Percentiles rank a stretch among this genome's conserved stretches.
phyloP scores from a whole-genome alignment of 2,888 invertebrate species.

The Helleia helle region DNA sequence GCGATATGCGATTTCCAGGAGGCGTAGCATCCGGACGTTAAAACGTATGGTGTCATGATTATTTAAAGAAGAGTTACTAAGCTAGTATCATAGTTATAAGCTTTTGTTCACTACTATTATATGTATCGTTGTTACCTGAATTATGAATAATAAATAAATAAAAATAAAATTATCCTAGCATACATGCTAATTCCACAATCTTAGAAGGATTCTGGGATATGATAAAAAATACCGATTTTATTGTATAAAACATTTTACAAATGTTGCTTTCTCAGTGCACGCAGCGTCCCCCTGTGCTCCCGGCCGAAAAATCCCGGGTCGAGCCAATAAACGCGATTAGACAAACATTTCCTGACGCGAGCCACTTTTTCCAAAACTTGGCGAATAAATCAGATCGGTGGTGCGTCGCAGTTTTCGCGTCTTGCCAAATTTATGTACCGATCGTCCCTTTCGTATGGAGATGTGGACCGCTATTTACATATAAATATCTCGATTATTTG shows the following conservation, averaged over 20 bases:
- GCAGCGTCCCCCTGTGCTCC: constrained; percentile 36
- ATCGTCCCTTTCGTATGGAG: constrained; percentile 74
- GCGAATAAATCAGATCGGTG: constrained; percentile 69
- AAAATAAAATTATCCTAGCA: too few species aligned
- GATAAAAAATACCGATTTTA: background rate
- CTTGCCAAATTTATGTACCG: constrained; percentile 74
- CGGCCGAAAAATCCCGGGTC: constrained; percentile 54
- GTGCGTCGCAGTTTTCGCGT: constrained; percentile 71
- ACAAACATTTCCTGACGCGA: constrained; percentile 71
- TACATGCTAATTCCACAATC: too few species aligned
- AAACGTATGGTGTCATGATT: too few species aligned
- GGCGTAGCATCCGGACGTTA: too few species aligned
- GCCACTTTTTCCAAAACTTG: constrained; percentile 70
- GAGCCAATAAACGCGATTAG: constrained; percentile 68
- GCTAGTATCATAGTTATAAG: too few species aligned
- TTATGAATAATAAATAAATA: too few species aligned
- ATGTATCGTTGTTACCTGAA: too few species aligned
- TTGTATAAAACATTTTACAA: constrained; percentile 15
- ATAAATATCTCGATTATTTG: constrained; percentile 75
- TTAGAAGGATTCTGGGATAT: too few species aligned
- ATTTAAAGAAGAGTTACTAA: constrained; percentile 6
- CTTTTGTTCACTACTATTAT: too few species aligned
- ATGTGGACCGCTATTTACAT: constrained; percentile 72
- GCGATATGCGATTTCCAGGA: too few species aligned
- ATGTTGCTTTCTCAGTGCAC: constrained; percentile 24